Conservation (phyloP, 1,140 invertebrate genomes). For the Drosophila teissieri region DNA sequence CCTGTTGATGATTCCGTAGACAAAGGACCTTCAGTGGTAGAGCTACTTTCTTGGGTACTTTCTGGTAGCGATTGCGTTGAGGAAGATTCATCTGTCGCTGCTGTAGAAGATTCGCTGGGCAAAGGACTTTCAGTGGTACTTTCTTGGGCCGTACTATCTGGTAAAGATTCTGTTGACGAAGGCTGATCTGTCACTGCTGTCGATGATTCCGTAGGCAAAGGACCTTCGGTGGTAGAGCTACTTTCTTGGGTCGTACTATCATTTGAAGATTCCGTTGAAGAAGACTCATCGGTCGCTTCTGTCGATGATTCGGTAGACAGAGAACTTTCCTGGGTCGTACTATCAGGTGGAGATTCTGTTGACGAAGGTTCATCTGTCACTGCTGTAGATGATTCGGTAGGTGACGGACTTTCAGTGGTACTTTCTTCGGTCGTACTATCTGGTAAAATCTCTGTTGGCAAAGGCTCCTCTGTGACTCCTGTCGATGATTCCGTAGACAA, state of each 20-base stretch:
- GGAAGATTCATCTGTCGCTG: too few relatives aligned
- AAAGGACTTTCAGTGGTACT: background rate
- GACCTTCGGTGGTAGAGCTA: background rate
- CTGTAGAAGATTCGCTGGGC: background rate
- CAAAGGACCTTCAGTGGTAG: background rate
- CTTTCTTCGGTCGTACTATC: background rate
- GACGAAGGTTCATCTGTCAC: background rate
- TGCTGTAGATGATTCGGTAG: background rate
- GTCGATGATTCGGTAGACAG: background rate
- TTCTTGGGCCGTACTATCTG: conserved; percentile 3
- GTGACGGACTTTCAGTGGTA: background rate
- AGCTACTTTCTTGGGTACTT: too few relatives aligned
- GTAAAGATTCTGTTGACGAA: background rate
- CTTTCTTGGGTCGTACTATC: background rate
- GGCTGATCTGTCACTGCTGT: background rate
- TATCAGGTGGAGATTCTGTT: background rate
- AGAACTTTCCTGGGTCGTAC: background rate
- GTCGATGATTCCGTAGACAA: background rate
- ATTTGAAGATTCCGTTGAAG: background rate
- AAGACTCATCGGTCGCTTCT: background rate
- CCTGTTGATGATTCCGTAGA: background rate
- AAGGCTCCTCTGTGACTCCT: background rate
- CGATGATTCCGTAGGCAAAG: background rate
- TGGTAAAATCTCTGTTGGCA: background rate
- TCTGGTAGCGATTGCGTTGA: too few relatives aligned